Evolutionary conservation across 2,797 vertebrate genomes (phyloP), one percentile per base, ranked within the genome.

Genomic region (Gadopsis marmoratus): DNA sequence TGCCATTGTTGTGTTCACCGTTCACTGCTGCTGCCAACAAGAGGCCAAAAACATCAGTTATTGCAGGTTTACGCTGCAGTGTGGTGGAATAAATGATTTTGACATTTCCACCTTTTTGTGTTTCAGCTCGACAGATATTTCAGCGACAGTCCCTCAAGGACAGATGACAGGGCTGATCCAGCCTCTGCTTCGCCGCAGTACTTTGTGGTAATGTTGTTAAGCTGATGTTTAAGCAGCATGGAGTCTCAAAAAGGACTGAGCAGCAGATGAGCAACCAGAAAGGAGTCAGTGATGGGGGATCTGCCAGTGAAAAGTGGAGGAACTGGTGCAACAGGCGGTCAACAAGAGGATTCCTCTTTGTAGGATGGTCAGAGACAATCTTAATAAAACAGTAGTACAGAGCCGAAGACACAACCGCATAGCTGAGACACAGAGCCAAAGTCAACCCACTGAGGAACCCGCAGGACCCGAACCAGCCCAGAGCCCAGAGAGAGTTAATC

Each of bases 361-460:
- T 94, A 95, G 93, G 86, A 95, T 96, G 95, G 91, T 95, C 90
- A 93, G 78, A 82, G 92, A 91, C 65, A 87, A 92, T 79, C 65
- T 74, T 14, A 59, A 73, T 23, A 79, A 59, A 65, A 43, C 71
- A 71, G 69, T 37, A 53, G 76, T 58, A 41, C 71, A 74, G 19
- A 89, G 68, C 72, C 70, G 21, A 35, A 81, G 76, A 48, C 79
- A 53, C 62, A 86, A 72, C 29, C 0, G 0, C 4, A 4, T 69
- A 71, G 71, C 81, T 9, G 85, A 82, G 48, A 66, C 79, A 3
- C 71, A 79, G 82, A 83, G 58, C 37, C 76, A 59, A 14, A 87
- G 47, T 45, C 62, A 56, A 14, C 13, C 5, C 21, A 21, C 78
- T 0, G 67, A 71, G 7, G 81, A 74, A 31, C 53, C 50, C 0